Base-by-base conservation (phyloP, 2,888 invertebrate species). In the Abrostola triplasia region DNA sequence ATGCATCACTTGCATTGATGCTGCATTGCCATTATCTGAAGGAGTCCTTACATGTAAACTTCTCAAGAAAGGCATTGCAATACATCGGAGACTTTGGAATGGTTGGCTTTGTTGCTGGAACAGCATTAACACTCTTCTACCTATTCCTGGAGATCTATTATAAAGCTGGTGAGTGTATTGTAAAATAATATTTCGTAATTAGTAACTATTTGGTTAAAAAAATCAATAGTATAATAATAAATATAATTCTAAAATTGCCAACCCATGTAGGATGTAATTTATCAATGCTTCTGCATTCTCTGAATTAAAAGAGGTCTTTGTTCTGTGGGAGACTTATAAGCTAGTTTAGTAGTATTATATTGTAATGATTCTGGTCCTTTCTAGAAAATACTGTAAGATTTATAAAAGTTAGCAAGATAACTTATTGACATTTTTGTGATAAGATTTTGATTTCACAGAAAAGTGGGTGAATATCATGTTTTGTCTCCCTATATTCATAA, bases 21-120 rank as follows among this genome's bases (percentile, higher is more conserved):
- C 84, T 95, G 50, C 94, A 94, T 71, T 92, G 88, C 67, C 92
- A 93, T 69, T 92, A 92, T 64, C 70, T 93, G 12, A 92, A 91
- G 67, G 90, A 92, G 57, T 90, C 92, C 0, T 80, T 95, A 11
- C 91, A 92, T 70, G 91, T 93, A 1, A 95, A 95, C 88, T 95
- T 95, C 80, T 92, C 94, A 5, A 85, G 91, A 50, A 91, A 91
- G 73, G 90, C 92, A 1, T 80, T 95, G 41, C 89, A 91, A 63
- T 93, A 93, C 68, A 88, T 95, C 4, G 92, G 93, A 35, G 91
- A 93, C 69, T 90, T 95, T 73, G 95, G 94, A 0, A 92, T 95
- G 67, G 79, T 94, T 47, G 92, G 94, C 13, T 93, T 94, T 70
- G 90, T 95, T 5, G 81, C 93, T 4, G 95, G 95, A 9, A 63